Evolutionary conservation across 2,797 vertebrate genomes (phyloP).

Genomic region (Amazona ochrocephala): DNA sequence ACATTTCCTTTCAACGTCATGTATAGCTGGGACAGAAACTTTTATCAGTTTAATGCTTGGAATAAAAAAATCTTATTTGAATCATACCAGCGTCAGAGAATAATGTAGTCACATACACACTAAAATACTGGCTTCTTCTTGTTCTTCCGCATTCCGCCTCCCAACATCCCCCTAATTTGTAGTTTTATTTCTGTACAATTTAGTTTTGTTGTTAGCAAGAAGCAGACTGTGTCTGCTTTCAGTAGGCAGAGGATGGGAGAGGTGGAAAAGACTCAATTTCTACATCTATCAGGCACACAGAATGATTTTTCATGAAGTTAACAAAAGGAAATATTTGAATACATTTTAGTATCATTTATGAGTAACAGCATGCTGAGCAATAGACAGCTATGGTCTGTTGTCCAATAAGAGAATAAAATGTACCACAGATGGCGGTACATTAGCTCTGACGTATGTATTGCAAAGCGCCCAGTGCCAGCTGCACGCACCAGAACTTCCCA

Average conservation of each 20-base stretch:
- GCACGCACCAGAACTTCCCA: neutral
- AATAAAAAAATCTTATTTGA: neutral
- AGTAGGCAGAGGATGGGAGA: neutral
- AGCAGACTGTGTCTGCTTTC: neutral
- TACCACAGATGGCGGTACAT: neutral
- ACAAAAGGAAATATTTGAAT: constrained; percentile 15
- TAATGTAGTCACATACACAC: neutral
- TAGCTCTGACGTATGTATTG: neutral
- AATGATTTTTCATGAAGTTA: neutral
- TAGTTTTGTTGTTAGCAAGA: neutral
- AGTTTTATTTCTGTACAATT: neutral
- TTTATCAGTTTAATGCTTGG: neutral
- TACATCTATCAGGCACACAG: neutral
- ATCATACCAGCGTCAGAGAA: neutral
- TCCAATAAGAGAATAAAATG: constrained; percentile 27
- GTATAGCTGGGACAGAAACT: neutral
- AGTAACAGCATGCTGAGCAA: neutral
- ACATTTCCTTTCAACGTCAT: neutral
- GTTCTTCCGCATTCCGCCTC: too few species aligned
- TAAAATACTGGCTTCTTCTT: neutral
- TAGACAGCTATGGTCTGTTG: neutral
- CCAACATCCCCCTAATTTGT: neutral
- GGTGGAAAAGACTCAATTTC: neutral
- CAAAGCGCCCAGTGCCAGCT: neutral
- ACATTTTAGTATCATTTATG: neutral